These are phyloP conservation scores for Leucophenga montana DNA, from an alignment of 2,888 invertebrate genomes.

Conservation along the genomic window DNA sequence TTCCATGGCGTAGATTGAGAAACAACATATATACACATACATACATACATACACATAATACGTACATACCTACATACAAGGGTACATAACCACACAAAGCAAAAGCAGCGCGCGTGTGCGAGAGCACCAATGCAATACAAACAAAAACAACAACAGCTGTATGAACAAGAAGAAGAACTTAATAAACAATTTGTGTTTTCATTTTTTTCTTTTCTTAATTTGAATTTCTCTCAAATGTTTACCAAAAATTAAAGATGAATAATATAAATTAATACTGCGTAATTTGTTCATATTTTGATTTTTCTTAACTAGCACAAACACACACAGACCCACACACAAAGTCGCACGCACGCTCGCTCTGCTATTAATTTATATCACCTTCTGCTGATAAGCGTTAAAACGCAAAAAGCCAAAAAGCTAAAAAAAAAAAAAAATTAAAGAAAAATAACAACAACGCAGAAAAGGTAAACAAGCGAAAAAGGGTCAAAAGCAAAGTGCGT, in stretches of 20 bases:
- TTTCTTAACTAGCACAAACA: slow-evolving; percentile 5
- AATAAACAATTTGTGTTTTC: not conserved
- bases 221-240: not conserved
- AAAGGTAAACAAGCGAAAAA: slow-evolving; percentile 10
- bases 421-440: not conserved
- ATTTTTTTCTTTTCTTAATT: not conserved
- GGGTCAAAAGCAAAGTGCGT: slow-evolving; percentile 14
- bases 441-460: too few species aligned
- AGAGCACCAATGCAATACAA: slow-evolving; percentile 4
- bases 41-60: slow-evolving; percentile 29
- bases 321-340: slow-evolving; percentile 3
- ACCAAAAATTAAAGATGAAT: slow-evolving; percentile 17
- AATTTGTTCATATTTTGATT: slow-evolving; percentile 17
- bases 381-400: slow-evolving; percentile 61
- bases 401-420: slow-evolving; percentile 45
- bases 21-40: too few species aligned
- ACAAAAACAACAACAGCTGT: not conserved
- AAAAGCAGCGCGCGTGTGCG: not conserved
- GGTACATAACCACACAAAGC: not conserved
- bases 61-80: slow-evolving; percentile 27
- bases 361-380: too few species aligned
- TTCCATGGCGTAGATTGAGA: too few species aligned
- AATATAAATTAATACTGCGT: not conserved
- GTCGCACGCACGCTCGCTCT: not conserved
- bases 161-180: not conserved